Conservation (phyloP, 2,113 vertebrate genomes). For the Ciconia maguari region DNA sequence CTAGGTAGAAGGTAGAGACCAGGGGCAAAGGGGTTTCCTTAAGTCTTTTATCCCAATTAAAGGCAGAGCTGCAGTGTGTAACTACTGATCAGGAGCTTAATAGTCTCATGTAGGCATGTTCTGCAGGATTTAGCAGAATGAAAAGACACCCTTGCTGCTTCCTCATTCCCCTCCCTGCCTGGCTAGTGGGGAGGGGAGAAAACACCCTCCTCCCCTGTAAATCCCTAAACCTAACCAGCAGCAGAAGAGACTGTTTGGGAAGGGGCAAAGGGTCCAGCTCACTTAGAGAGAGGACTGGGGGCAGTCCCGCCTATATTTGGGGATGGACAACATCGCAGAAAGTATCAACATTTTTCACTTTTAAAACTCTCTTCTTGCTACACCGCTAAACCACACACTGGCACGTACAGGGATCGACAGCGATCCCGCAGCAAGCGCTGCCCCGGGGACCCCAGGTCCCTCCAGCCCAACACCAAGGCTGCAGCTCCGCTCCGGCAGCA, state of each 20-base stretch:
- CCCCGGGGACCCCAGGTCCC: not conserved
- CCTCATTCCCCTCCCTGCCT: not conserved
- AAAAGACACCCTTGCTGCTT: not conserved
- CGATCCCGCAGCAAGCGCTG: accelerated
- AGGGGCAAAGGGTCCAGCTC: not conserved
- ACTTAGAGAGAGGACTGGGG: not conserved
- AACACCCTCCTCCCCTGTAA: not conserved
- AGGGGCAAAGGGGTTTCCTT: constrained; percentile 29
- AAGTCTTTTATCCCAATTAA: constrained; percentile 44
- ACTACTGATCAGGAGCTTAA: constrained; percentile 32
- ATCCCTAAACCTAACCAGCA: not conserved
- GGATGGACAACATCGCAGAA: not conserved
- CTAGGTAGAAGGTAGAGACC: constrained; percentile 21
- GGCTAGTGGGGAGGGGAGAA: not conserved
- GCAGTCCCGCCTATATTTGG: not conserved
- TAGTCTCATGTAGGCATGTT: not conserved
- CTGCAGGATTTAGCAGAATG: not conserved
- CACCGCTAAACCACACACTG: accelerated
- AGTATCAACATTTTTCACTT: not conserved
- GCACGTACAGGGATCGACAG: accelerated
- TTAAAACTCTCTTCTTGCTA: not conserved
- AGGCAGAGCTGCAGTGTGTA: not conserved
- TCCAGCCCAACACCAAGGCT: not conserved
- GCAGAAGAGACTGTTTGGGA: not conserved
- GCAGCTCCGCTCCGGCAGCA: not conserved